Evolutionary conservation across 2,113 vertebrate genomes (phyloP), one percentile per base, ranked within the genome.

Genomic region (Artemisiospiza belli): DNA sequence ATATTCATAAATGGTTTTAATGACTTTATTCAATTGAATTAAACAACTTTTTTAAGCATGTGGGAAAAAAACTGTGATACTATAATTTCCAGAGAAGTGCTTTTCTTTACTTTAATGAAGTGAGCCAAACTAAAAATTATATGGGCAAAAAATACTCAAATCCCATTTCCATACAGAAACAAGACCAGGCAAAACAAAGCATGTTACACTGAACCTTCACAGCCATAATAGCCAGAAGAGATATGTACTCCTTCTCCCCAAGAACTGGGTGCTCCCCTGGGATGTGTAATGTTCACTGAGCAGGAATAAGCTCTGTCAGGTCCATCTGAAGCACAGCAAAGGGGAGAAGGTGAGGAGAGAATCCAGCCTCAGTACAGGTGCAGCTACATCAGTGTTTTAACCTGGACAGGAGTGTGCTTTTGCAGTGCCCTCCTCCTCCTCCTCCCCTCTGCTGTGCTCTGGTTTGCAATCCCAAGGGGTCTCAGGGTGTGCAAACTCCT

Each of bases 391-490:
- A 83, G 5, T n/a, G 33, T 35, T 79, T 72, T 49, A 87, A n/a
- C 3, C 3, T 25, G 61, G 57, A 37, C 23, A 25, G 24, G 39
- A 82, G 49, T 2, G 15, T 2, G 12, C 5, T 28, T 75, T 67
- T 58, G 20, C 52, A 54, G 16, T 15, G 22, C 7, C 7, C 31
- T 83, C 31, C 14, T 83, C 46, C 44, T 83, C 46, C 44, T 54
- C 39, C 30, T 51, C 17, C 43, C 18, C 8, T 2, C 28, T 15
- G 2, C 5, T 28, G 20, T 22, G 49, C 43, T 73, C 59, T 47
- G 11, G 2, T 57, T 39, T 74, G 57, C 33, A 43, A 15, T 17
- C 44, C 15, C 0, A 2, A 19, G 49, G 0, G 0, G 8, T n/a
- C 52, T 80, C 59, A n/a, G 49, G 35, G 24, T 4, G 10, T 43